Base-by-base conservation (phyloP, 2,888 invertebrate genomes). In the Tigriopus californicus region DNA sequence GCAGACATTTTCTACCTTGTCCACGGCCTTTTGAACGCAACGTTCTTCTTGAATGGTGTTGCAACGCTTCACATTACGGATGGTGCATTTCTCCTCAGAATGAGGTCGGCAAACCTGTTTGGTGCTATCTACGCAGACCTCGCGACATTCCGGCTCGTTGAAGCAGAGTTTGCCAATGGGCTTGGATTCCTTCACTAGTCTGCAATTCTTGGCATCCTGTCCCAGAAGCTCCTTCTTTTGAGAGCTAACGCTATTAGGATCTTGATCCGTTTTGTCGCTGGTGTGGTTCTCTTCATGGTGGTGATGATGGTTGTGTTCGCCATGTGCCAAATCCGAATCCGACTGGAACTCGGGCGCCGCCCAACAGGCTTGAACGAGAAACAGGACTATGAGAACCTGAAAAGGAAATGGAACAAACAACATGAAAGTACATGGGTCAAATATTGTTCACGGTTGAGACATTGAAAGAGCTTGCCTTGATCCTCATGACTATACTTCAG, bases 141-240 rank as follows among this genome's bases (percentile, higher is more conserved):
- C 33, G 2, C 24, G 15, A 25, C 59, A 59, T 15, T 59, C 59
- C 10, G 59, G 59, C 42, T 59, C 59, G 18, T 49, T 48, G 52
- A 59, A 59, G 22, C 59, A 59, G 2, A 33, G 18, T 11, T 40
- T 40, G 24, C 40, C 20, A 3, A 49, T 49, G 52, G 59, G 49
- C n/a, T 20, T 40, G 25, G n/a, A 18, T n/a, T 25, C 8, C 5
- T 41, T 11, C 12, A 52, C 52, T 5, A 59, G 33, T 12, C 25
- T 13, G 52, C 59, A 59, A 41, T 53, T 6, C 25, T 59, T 24
- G 20, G n/a, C 46, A 46, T 15, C n/a, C 18, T 4, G 13, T 5
- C 44, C 18, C 10, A 18, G 10, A 44, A 44, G n/a, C 18, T n/a
- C n/a, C 15, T n/a, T 33, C 33, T 33, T 33, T 33, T 33, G 33